Conservation (phyloP, 2,797 vertebrate species). For the Chrysolophus pictus region DNA sequence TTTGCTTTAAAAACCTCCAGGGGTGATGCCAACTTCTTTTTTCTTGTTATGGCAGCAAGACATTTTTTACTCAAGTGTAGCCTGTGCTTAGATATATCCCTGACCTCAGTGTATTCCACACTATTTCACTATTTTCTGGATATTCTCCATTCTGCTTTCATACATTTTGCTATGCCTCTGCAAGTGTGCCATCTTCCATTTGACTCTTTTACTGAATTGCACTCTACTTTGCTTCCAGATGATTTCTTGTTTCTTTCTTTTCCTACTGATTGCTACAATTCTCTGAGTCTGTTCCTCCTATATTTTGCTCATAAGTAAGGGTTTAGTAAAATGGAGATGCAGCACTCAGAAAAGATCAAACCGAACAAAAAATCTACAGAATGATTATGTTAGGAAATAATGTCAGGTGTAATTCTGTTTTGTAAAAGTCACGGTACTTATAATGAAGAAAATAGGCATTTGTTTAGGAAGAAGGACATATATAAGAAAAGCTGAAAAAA, state of each 20-base stretch:
- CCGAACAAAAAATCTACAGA: background rate
- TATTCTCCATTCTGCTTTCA: background rate
- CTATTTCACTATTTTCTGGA: background rate
- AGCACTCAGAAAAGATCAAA: background rate
- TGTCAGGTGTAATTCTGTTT: background rate
- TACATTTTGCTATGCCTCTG: background rate
- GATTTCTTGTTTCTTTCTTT: background rate
- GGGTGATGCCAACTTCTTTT: background rate
- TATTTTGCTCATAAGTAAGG: background rate
- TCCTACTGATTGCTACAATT: background rate
- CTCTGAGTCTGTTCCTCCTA: background rate
- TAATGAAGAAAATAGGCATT: background rate
- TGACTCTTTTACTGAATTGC: background rate
- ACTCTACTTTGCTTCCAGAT: background rate
- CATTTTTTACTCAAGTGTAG: background rate
- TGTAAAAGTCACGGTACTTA: background rate
- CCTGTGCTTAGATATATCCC: background rate
- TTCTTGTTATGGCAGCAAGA: background rate
- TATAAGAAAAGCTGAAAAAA: background rate
- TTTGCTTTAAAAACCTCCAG: background rate
- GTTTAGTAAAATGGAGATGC: background rate
- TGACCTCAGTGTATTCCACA: background rate
- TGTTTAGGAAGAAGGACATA: background rate
- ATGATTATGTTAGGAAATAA: background rate
- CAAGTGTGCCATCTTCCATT: background rate